Percentiles rank a stretch among this genome's conserved stretches.
Evolutionary conservation across 2,113 vertebrate genomes (phyloP).

Genomic region (Talpa occidentalis): DNA sequence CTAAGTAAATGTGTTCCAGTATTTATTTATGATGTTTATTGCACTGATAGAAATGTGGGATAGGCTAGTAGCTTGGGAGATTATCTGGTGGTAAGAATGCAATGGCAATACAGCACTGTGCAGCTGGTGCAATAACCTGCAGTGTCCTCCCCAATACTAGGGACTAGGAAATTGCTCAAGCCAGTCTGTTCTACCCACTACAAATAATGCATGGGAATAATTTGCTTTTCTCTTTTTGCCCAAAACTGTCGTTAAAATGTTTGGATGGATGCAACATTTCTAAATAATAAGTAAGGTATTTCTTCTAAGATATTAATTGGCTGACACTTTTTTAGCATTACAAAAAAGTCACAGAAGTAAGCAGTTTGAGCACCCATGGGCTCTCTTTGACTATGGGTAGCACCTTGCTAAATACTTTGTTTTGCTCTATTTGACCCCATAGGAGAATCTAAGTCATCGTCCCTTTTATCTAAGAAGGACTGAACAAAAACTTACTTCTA

Average conservation of each 20-base stretch:
- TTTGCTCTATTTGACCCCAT: neutral
- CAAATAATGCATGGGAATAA: neutral
- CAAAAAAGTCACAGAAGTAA: neutral
- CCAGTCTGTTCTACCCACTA: neutral
- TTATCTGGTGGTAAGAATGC: neutral
- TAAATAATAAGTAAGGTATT: neutral
- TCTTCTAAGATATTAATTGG: neutral
- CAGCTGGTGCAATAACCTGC: too few species aligned
- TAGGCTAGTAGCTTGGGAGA: neutral
- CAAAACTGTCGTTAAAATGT: neutral
- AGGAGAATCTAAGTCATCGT: neutral
- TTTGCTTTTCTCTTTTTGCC: neutral
- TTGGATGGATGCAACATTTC: neutral
- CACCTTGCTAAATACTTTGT: neutral
- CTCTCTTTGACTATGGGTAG: neutral
- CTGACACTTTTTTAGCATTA: neutral
- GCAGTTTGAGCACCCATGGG: too few species aligned
- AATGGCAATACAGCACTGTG: fast-evolving
- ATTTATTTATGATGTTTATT: neutral
- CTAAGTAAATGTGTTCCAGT: neutral
- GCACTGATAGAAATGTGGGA: neutral
- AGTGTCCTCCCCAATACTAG: fast-evolving
- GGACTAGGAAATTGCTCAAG: neutral
- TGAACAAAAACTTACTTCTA: neutral
- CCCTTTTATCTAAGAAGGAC: neutral